phyloP scores from a whole-genome alignment of 2,113 vertebrate species.

The Pyrgilauda ruficollis region DNA sequence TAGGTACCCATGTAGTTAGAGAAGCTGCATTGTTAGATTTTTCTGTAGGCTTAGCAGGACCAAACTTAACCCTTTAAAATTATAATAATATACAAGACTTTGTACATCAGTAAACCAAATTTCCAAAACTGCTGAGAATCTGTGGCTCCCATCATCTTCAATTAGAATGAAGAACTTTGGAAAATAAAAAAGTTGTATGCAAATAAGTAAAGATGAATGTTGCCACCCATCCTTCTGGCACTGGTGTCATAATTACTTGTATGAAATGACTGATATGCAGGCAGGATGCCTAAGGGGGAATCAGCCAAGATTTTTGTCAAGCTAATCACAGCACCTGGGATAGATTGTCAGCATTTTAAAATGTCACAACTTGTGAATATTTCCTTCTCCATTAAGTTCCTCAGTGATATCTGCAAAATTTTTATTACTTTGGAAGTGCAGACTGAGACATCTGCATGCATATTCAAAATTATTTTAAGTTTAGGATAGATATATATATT shows the following conservation, averaged over 20 bases:
- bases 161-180: not conserved
- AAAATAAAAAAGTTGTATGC: slow-evolving; percentile 23
- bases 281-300: not conserved
- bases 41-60: not conserved
- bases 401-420: not conserved
- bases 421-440: not conserved
- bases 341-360: not conserved
- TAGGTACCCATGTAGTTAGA: not conserved
- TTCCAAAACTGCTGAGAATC: slow-evolving; percentile 27
- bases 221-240: slow-evolving; percentile 35
- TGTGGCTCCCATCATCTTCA: not conserved
- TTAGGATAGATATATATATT: not conserved
- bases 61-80: not conserved
- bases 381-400: not conserved
- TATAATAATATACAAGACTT: not conserved
- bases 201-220: not conserved
- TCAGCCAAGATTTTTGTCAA: not conserved
- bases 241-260: not conserved
- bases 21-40: not conserved
- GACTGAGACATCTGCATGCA: not conserved
- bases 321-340: not conserved
- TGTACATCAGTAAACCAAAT: not conserved
- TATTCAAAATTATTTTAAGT: not conserved
- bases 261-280: slow-evolving; percentile 3
- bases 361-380: not conserved